Base-by-base conservation (phyloP, 2,888 invertebrate species). In the Tenthredo amoena region DNA sequence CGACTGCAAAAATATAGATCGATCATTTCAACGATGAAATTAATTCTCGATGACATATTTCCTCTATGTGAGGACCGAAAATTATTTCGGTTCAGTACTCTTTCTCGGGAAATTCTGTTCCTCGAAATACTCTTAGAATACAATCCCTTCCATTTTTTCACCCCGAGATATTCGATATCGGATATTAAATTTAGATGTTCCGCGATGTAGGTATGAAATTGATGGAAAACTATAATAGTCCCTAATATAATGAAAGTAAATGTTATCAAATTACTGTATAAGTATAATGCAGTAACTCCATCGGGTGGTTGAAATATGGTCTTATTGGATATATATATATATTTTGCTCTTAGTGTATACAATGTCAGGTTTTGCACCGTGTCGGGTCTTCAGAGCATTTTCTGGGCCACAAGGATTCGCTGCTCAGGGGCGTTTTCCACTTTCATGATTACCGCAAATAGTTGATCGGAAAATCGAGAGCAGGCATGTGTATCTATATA, bases 401-500 rank as follows among this genome's bases (percentile, higher is more conserved):
- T 31, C 34, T 50, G 15, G 50, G 18, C 26, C 50, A 77, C 31
- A 77, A 77, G 77, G 50, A 77, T 77, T 50, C 34, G 50, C 15
- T 77, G 43, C 77, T 34, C 47, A 21, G 50, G 50, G 55, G 77
- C 55, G 34, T 77, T 50, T 55, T 9, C 77, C 77, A 77, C 31
- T 77, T 47, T 18, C 77, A 34, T 50, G 77, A 77, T 77, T 77
- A 77, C 50, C 55, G 31, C 47, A 50, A 77, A 50, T 77, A 31
- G 77, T 50, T 55, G 77, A 77, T 77, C 77, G 55, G 50, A 34
- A 77, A 34, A 34, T 21, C 77, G 77, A 77, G 50, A 77, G 55
- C 47, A 18, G 31, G 50, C 77, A 55, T 47, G 47, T 43, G 40
- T 6, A 18, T 55, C 6, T 50, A 50, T 77, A 47, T 77, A 26